Base-by-base conservation (phyloP, 2,797 vertebrate genomes). In the Limosa lapponica region DNA sequence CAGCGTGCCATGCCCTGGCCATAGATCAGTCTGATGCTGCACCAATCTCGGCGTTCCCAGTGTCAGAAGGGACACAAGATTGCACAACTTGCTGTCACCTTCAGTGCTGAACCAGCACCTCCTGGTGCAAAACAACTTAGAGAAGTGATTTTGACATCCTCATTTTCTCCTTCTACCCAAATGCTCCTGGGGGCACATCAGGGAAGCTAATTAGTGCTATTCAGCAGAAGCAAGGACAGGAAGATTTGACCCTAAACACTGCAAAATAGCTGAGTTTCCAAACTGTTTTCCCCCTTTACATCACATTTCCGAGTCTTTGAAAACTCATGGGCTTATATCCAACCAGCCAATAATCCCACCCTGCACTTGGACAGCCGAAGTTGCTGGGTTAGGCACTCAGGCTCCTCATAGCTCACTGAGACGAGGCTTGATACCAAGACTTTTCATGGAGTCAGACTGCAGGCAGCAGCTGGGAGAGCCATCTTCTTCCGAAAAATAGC, bases 31-130 rank as follows among this genome's bases (percentile, higher is more conserved):
- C n/a, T 80, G 43, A 72, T 0, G 3, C 8, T 39, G 15, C 19
- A 37, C 37, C 37, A 3, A 0, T 79, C 44, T 62, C 0, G 0
- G 46, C 28, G 13, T 25, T 84, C 11, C 22, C 55, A 72, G 46
- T 7, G 6, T 36, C 22, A 46, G 46, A 71, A 87, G 3, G 16
- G n/a, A 48, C 71, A 59, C 4, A 25, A 17, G 23, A 41, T 85
- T 87, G 89, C 66, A 30, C 24, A 54, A 49, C 5, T 54, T 37
- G 10, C 32, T 62, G 27, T 36, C 12, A 34, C 6, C 5, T 70
- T 48, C 7, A 5, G 10, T 62, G 72, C 41, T 91, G 54, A 95
- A 58, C 0, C 6, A 82, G 43, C 46, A 69, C 8, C 36, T 89
- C 16, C 15, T 57, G 18, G 13, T 44, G 34, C 7, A 71, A 88